Base-by-base conservation (phyloP, 2,797 vertebrate genomes). In the Oophaga sylvatica region DNA sequence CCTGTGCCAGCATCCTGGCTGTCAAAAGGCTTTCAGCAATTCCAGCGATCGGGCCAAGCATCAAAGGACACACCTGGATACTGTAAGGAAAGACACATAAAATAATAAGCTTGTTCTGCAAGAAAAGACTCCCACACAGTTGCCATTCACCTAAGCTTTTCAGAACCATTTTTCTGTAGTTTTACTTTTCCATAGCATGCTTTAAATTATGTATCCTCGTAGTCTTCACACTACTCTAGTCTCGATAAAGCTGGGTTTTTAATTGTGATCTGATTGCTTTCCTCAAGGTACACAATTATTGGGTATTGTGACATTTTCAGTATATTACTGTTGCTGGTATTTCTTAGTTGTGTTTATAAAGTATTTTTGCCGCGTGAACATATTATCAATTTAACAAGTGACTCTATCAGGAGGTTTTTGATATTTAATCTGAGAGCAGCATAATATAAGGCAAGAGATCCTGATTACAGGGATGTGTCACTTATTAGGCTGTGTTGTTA, bases 11-110 rank as follows among this genome's bases (percentile, higher is more conserved):
- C 98, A 99, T 90, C 97, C 97, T 0, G 97, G 97, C 93, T 99
- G 98, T 94, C 97, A 97, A 96, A 99, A 99, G 94, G 98, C 98
- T 91, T 48, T 99, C 96, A 99, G 97, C 94, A 99, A 99, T 95
- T 99, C 98, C 87, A 99, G 98, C 0, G 98, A 99, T 93, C 95
- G 98, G 0, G 98, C 98, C 90, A 99, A 99, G 91, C 98, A 99
- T 92, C 98, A 99, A 94, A 96, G 97, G 86, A 99, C 98, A 7
- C 98, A 99, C 92, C 93, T 98, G 93, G 97, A 99, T 94, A 98
- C 96, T 76, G 98, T 99, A 96, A 98, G 97, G 73, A 92, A 83
- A 71, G 71, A 79, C 12, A 84, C 19, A 80, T 86, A 53, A 83
- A 59, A 85, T 86, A 68, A 85, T 81, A 59, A 29, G 53, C 31